Evolutionary conservation across 1,140 invertebrate genomes (phyloP).

Genomic region (Philaenus spumarius): DNA sequence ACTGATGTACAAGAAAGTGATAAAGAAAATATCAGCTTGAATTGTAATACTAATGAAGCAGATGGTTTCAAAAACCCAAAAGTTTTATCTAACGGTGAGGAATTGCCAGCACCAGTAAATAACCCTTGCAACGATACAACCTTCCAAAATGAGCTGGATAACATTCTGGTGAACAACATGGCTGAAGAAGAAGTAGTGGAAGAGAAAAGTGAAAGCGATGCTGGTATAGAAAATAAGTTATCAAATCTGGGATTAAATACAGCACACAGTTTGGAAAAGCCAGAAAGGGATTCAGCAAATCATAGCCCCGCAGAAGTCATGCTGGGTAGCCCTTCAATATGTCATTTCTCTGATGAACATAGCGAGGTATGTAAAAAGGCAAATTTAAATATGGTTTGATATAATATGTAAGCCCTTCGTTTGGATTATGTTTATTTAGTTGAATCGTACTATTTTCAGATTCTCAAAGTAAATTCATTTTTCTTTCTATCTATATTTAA

Average conservation of each 20-base stretch:
- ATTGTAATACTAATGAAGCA: neutral
- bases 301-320: conserved; percentile 58
- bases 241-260: conserved; percentile 22
- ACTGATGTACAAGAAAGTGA: neutral
- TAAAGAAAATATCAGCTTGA: neutral
- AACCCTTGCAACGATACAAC: neutral
- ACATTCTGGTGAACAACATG: neutral
- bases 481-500: too few relatives aligned
- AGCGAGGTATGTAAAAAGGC: conserved; percentile 58
- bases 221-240: conserved; percentile 18
- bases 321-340: conserved; percentile 53
- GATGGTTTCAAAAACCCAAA: neutral
- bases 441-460: too few relatives aligned
- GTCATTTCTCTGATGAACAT: conserved; percentile 57
- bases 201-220: conserved; percentile 16
- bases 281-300: conserved; percentile 57
- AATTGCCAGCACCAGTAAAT: neutral
- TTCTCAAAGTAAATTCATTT: too few relatives aligned
- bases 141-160: neutral
- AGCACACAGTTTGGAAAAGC: conserved; percentile 4
- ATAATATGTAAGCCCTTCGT: too few relatives aligned
- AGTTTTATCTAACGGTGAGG: neutral
- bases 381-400: too few relatives aligned
- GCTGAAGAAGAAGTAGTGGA: conserved; percentile 12
- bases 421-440: too few relatives aligned